Evolutionary conservation across 2,888 invertebrate genomes (phyloP), one percentile per base, ranked within the genome.

Genomic region (Nephrocerus scutellatus): DNA sequence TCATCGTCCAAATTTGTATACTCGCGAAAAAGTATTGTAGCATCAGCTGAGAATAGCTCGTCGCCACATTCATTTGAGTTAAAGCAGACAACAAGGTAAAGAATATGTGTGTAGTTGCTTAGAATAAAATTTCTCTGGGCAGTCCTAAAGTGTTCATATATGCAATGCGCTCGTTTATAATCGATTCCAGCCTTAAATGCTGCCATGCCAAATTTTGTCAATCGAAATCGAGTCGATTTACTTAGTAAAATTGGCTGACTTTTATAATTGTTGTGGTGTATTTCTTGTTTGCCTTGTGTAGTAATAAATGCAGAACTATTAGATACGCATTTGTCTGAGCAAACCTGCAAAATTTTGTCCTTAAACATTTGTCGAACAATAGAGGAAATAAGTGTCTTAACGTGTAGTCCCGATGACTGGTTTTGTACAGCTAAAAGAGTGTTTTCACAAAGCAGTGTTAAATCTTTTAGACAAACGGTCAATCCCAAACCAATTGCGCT

Each of bases 151-250:
- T 93, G 92, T 6, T 72, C 68, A 51, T 85, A 79, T n/a, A 96
- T 70, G 47, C 73, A 72, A 50, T 77, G 74, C 1, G 89, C 84
- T 32, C 74, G 72, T 9, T 76, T 70, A 31, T 90, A 72, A 49
- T 87, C 84, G 48, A 96, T 77, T 41, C 84, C 82, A n/a, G 86
- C 88, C 75, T 84, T 87, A 53, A 88, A 85, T 18, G 89, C 84
- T 3, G 92, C 90, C 47, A 70, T 73, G 9, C 92, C 92, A 19
- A 91, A 67, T 47, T 71, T 70, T 48, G 79, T 83, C 22, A 84
- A 72, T 29, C 72, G 63, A 13, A 82, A 68, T 30, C 68, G 62
- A 9, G 72, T 74, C 23, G 72, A 60, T 36, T 57, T 66, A 7
- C 62, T 57, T n/a, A 67, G 53, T n/a, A 60, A 44, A 18, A 65